Evolutionary conservation across 2,888 invertebrate species (phyloP).

Genomic region (Pheosia tremula): DNA sequence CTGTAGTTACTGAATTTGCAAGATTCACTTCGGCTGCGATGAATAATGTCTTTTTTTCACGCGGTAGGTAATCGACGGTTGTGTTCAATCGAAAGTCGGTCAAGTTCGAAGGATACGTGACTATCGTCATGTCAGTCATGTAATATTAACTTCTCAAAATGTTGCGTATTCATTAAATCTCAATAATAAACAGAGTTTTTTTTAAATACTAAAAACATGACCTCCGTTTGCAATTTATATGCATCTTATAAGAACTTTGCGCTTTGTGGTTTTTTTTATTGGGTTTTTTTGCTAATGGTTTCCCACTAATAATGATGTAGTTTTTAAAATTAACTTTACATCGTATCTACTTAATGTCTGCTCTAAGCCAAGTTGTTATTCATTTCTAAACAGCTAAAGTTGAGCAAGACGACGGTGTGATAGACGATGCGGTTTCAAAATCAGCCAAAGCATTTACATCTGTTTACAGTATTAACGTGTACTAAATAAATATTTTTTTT

Average conservation of each 20-base stretch:
- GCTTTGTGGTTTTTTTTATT: too few relatives aligned
- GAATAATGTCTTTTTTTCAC: not conserved
- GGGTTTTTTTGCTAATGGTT: too few relatives aligned
- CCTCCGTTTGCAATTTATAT: too few relatives aligned
- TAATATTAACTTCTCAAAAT: not conserved
- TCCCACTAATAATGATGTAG: too few relatives aligned
- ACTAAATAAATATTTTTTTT: slow-evolving; percentile 19
- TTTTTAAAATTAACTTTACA: too few relatives aligned
- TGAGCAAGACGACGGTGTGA: not conserved
- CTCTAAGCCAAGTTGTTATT: not conserved
- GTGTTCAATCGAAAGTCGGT: slow-evolving; percentile 26
- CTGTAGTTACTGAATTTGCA: not conserved
- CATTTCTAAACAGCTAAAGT: slow-evolving; percentile 11
- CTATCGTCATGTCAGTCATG: slow-evolving; percentile 9
- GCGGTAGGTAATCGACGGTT: not conserved
- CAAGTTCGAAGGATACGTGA: slow-evolving; percentile 33
- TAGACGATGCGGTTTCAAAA: not conserved
- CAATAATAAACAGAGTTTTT: too few relatives aligned
- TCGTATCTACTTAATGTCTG: too few relatives aligned
- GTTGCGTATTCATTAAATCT: too few relatives aligned
- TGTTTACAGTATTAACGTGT: slow-evolving; percentile 12
- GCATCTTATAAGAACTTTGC: too few relatives aligned
- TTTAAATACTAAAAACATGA: too few relatives aligned
- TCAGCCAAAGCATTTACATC: not conserved
- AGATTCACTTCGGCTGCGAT: not conserved